A percentile compares a stretch with the other conserved stretches of the same genome.
Evolutionary conservation across 2,888 invertebrate genomes (phyloP).

Genomic region (Hirtodrosophila confusa): DNA sequence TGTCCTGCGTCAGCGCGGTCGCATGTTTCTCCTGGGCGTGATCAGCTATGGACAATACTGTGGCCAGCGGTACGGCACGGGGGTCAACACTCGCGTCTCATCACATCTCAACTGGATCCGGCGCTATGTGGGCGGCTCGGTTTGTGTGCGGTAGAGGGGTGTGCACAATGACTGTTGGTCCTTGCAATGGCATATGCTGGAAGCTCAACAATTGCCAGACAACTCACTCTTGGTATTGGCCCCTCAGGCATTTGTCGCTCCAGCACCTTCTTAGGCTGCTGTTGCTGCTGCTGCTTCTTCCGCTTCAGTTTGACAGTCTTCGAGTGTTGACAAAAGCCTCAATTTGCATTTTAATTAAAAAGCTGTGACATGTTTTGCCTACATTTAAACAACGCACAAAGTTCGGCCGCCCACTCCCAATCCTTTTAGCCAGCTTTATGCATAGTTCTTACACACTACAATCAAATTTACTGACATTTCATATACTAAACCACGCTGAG

Average conservation of each 20-base stretch:
- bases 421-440: conserved; percentile 10
- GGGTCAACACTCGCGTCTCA: conserved; percentile 86
- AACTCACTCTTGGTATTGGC: conserved; percentile 20
- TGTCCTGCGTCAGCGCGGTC: conserved; percentile 81
- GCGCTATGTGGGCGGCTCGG: conserved; percentile 67
- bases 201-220: conserved; percentile 29
- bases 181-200: conserved; percentile 17
- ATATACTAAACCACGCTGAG: conserved; percentile 24
- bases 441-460: conserved; percentile 44
- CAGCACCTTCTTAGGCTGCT: conserved; percentile 30
- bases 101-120: conserved; percentile 86
- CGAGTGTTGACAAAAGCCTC: conserved; percentile 81
- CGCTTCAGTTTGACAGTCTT: conserved; percentile 45
- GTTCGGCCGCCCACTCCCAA: conserved; percentile 8
- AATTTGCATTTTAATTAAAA: conserved; percentile 84
- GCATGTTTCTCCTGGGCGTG: conserved; percentile 85
- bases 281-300: conserved; percentile 15
- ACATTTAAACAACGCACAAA: conserved; percentile 70
- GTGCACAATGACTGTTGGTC: conserved; percentile 18
- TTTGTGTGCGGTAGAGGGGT: conserved; percentile 56
- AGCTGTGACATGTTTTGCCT: conserved; percentile 78
- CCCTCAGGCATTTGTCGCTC: conserved; percentile 24
- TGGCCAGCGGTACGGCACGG: conserved; percentile 83
- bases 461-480: conserved; percentile 28
- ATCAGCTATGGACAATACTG: conserved; percentile 86